Percentiles rank a stretch among this genome's conserved stretches.
Conservation (phyloP, 2,888 invertebrate genomes). For the Lymantria monacha region DNA sequence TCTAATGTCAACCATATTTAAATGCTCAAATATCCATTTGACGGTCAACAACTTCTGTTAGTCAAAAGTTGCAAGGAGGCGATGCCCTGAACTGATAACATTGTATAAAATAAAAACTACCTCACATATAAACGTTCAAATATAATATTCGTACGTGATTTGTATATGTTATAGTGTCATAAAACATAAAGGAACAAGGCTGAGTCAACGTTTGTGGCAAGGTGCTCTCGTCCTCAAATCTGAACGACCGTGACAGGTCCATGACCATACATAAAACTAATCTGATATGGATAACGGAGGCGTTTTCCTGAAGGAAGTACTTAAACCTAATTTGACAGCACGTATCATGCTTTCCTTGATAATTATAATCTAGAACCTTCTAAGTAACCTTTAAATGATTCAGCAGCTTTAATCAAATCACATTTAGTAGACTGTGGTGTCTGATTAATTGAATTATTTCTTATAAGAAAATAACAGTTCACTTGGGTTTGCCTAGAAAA, state of each 20-base stretch:
- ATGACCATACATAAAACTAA: slow-evolving; percentile 40
- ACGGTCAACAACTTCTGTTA: slow-evolving; percentile 14
- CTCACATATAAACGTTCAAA: slow-evolving; percentile 1
- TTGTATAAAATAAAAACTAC: slow-evolving; percentile 9
- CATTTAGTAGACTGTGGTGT: too few species aligned
- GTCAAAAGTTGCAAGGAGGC: not conserved
- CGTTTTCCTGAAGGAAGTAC: slow-evolving; percentile 42
- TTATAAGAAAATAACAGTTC: too few species aligned
- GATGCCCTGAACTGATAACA: slow-evolving; percentile 4
- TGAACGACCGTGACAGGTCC: slow-evolving; percentile 56
- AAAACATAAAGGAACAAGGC: slow-evolving; percentile 45
- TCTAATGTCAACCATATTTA: slow-evolving; percentile 18
- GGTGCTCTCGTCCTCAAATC: slow-evolving; percentile 47
- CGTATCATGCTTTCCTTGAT: slow-evolving; percentile 4
- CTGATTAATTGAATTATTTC: too few species aligned
- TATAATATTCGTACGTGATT: slow-evolving; percentile 38
- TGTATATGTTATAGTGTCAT: slow-evolving; percentile 34
- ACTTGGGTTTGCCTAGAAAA: too few species aligned
- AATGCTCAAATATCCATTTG: slow-evolving; percentile 9
- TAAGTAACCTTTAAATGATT: not conserved
- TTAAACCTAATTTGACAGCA: slow-evolving; percentile 6
- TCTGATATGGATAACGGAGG: slow-evolving; percentile 32
- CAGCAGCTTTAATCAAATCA: too few species aligned
- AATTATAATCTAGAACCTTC: not conserved
- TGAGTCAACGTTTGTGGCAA: slow-evolving; percentile 22